Base-by-base conservation (phyloP, 2,888 invertebrate species). In the Biston stratarius region DNA sequence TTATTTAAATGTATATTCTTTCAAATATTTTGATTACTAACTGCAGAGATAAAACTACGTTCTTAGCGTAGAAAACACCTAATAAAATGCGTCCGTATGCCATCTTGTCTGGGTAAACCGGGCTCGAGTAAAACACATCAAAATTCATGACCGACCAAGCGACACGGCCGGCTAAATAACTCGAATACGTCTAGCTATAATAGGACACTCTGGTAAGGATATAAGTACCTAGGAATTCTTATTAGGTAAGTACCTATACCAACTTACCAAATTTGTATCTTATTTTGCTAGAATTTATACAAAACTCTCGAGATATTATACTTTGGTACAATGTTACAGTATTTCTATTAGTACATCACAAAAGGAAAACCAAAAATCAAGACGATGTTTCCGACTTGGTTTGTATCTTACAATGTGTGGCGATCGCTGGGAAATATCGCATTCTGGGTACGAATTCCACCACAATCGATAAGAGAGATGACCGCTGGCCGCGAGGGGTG, bases 381-480 rank as follows among this genome's bases (percentile, higher is more conserved):
- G 63, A 48, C 68, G 49, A 70, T 80, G 83, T 82, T 84, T 85
- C 82, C 72, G 78, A 72, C 73, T 79, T 72, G 76, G 80, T 83
- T 85, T 83, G 84, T 83, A 81, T 86, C 81, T 86, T 79, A 82
- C 84, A 83, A 78, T 83, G 80, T 87, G 86, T 85, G 88, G 85
- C 85, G 82, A 84, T 87, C 87, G 87, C 86, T 89, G 87, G 88
- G 89, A 90, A 92, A 92, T 92, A 93, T 93, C 88, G 86, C 92
- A 93, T 93, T 94, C 94, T 88, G 90, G 92, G 91, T 92, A 94
- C 92, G 93, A 92, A 92, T 92, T 92, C 92, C 92, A 90, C 93
- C 94, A 93, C 93, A 94, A 94, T 94, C 94, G 94, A 94, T 94
- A 94, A 92, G 92, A 94, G 94, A 94, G 93, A 93, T 92, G 92